phyloP scores from a whole-genome alignment of 1,140 invertebrate species.

The Lepidostoma basale region DNA sequence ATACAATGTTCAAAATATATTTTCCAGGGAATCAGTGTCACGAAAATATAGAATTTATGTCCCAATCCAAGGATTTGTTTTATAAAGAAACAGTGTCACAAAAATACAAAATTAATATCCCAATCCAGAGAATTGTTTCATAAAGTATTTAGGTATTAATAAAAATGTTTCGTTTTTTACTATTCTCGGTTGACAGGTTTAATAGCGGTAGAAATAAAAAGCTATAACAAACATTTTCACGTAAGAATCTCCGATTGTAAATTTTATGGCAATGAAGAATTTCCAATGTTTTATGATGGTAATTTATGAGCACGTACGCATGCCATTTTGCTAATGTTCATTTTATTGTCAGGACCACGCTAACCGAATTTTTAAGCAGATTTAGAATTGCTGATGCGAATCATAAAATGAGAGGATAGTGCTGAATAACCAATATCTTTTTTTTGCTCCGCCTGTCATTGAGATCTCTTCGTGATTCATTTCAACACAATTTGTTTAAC shows the following conservation, averaged over 20 bases:
- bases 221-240: not conserved
- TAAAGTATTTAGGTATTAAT: too few species aligned
- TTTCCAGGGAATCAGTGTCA: too few species aligned
- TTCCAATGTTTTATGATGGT: slow-evolving; percentile 36
- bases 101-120: too few species aligned
- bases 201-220: not conserved
- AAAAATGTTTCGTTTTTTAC: too few species aligned
- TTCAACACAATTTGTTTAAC: too few species aligned
- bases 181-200: not conserved
- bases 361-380: slow-evolving; percentile 20
- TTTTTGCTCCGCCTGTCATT: too few species aligned
- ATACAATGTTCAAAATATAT: too few species aligned
- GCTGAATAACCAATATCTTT: slow-evolving; percentile 14
- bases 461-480: too few species aligned
- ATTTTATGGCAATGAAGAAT: slow-evolving; percentile 31
- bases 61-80: too few species aligned
- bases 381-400: slow-evolving; percentile 3
- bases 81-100: too few species aligned
- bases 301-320: slow-evolving; percentile 25
- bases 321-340: slow-evolving; percentile 30
- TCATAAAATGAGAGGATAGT: slow-evolving; percentile 10
- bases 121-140: too few species aligned
- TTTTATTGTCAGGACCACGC: slow-evolving; percentile 32
- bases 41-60: too few species aligned
- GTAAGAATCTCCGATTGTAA: slow-evolving; percentile 15